Evolutionary conservation across 2,888 invertebrate genomes (phyloP).

Genomic region (Cerastoderma edule): DNA sequence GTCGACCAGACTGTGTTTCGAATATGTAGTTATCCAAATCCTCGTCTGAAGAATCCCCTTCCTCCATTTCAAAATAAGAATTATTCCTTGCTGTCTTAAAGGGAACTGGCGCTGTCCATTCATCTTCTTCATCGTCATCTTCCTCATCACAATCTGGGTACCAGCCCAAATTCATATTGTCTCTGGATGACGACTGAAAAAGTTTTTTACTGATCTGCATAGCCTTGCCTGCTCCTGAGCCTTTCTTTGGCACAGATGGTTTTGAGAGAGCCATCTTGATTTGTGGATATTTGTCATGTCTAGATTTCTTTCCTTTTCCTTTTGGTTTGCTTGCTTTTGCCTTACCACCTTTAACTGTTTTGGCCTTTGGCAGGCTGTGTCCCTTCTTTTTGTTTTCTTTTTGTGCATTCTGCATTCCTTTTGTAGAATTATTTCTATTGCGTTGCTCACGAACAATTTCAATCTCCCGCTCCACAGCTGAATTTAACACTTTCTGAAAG

Average conservation of each 20-base stretch:
- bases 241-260: constrained; percentile 22
- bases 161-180: constrained; percentile 44
- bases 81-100: constrained; percentile 35
- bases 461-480: constrained; percentile 60
- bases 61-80: constrained; percentile 33
- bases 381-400: constrained; percentile 23
- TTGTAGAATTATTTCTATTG: constrained; percentile 17
- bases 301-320: constrained; percentile 27
- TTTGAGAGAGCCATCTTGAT: constrained; percentile 63
- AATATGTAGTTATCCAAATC: constrained; percentile 25
- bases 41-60: constrained; percentile 39
- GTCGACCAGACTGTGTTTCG: constrained; percentile 44
- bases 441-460: constrained; percentile 34
- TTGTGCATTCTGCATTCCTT: constrained; percentile 8
- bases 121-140: constrained; percentile 40
- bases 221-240: not conserved
- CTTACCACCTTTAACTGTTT: constrained; percentile 17
- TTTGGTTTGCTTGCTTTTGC: constrained; percentile 26
- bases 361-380: not conserved
- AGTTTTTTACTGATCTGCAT: constrained; percentile 18
- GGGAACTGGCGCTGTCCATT: constrained; percentile 45
- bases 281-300: constrained; percentile 61
- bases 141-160: constrained; percentile 47
- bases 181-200: not conserved
- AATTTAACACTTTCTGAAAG: constrained; percentile 64